Evolutionary conservation across 2,113 vertebrate species (phyloP).

Genomic region (Excalfactoria chinensis): DNA sequence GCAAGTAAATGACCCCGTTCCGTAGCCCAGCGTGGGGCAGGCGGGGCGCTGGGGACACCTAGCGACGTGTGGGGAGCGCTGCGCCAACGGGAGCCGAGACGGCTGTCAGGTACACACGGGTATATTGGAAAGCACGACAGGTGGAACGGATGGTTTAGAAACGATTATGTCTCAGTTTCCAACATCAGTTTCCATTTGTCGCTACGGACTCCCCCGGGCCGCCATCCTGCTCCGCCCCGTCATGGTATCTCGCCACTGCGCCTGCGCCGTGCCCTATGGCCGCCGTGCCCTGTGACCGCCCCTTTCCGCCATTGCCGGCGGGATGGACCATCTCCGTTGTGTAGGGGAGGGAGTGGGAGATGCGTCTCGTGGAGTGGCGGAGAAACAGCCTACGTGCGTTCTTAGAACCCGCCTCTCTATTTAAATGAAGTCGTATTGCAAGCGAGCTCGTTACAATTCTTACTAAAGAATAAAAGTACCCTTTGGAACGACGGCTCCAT

Average conservation of each 20-base stretch:
- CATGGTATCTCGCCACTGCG: not conserved
- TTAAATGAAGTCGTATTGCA: not conserved
- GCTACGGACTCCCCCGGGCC: too few relatives aligned
- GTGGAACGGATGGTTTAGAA: too few relatives aligned
- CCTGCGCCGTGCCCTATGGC: not conserved
- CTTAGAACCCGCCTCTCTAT: not conserved
- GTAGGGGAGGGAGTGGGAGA: not conserved
- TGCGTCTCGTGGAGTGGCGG: not conserved
- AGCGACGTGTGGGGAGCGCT: not conserved
- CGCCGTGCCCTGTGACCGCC: not conserved
- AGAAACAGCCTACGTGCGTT: not conserved
- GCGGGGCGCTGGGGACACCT: not conserved
- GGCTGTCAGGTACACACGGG: too few relatives aligned
- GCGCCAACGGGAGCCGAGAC: too few relatives aligned
- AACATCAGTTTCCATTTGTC: too few relatives aligned
- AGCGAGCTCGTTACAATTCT: not conserved
- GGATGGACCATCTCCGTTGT: not conserved
- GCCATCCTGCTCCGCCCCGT: too few relatives aligned
- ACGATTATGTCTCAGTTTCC: too few relatives aligned
- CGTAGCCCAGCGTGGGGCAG: too few relatives aligned
- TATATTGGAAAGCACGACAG: too few relatives aligned
- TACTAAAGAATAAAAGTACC: not conserved
- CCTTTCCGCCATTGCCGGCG: too few relatives aligned
- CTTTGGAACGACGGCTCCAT: not conserved
- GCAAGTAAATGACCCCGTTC: not conserved